Percentiles rank a stretch among this genome's conserved stretches.
Conservation (phyloP, 1,140 invertebrate genomes). For the Leptinotarsa lineolata region DNA sequence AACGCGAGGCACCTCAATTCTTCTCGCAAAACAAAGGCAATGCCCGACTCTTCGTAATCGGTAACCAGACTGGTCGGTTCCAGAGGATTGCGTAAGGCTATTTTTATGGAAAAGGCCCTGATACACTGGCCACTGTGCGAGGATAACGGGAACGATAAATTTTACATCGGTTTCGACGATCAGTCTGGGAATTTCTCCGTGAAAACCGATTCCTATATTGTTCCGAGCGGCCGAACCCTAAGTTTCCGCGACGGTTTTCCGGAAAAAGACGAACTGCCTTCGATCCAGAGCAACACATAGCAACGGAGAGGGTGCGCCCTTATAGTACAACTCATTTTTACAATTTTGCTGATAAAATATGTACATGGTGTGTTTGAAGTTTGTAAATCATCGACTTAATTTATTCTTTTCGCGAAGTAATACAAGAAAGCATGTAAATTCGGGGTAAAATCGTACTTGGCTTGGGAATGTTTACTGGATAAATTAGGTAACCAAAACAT, state of each 20-base stretch:
- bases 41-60: neutral
- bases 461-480: too few relatives aligned
- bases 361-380: too few relatives aligned
- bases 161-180: neutral
- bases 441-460: too few relatives aligned
- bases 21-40: conserved; percentile 9
- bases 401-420: too few relatives aligned
- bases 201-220: conserved; percentile 1
- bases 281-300: conserved; percentile 46
- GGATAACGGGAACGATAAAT: neutral
- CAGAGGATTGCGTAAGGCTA: neutral
- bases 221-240: conserved; percentile 20
- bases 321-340: neutral
- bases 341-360: too few relatives aligned
- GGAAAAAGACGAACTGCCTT: conserved; percentile 34
- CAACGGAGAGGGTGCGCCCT: conserved; percentile 44
- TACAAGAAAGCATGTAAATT: too few relatives aligned
- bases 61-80: too few relatives aligned
- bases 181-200: neutral
- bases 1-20: neutral
- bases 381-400: too few relatives aligned
- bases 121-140: neutral
- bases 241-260: conserved; percentile 28
- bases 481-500: too few relatives aligned
- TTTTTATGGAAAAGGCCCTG: neutral